Percentiles rank a stretch among this genome's conserved stretches.
phyloP scores from a whole-genome alignment of 2,113 vertebrate genomes.

The Syngnathus floridae region DNA sequence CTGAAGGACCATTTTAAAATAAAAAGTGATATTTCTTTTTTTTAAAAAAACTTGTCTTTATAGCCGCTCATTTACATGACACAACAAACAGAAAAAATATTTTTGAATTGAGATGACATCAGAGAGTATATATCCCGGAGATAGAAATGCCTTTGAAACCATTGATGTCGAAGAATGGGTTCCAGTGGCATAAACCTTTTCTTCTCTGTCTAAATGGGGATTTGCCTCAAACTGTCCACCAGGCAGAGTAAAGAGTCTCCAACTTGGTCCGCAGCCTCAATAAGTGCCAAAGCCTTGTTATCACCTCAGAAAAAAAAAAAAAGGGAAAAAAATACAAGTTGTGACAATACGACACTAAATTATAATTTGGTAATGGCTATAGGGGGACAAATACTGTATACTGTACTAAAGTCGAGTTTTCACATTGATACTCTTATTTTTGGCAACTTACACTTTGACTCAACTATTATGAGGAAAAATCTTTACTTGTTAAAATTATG shows the following conservation, averaged over 20 bases:
- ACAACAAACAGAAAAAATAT: neutral
- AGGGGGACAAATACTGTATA: too few relatives aligned
- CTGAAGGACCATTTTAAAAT: neutral
- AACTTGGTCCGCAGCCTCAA: constrained; percentile 66
- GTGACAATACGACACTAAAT: neutral
- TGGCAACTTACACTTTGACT: too few relatives aligned
- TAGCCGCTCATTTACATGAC: neutral
- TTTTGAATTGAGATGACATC: neutral
- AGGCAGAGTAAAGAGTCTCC: constrained; percentile 68
- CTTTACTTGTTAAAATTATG: too few relatives aligned
- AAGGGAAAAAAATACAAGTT: neutral
- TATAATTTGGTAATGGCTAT: too few relatives aligned
- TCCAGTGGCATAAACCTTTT: neutral
- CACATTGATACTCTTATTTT: too few relatives aligned
- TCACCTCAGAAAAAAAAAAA: constrained; percentile 53
- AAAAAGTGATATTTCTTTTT: neutral
- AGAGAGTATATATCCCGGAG: too few relatives aligned
- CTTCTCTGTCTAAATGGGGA: neutral
- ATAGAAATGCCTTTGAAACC: too few relatives aligned
- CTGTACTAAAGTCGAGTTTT: too few relatives aligned
- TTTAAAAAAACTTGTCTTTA: neutral
- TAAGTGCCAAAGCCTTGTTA: constrained; percentile 51
- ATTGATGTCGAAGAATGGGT: too few relatives aligned
- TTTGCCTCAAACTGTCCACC: constrained; percentile 55
- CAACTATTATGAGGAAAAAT: too few relatives aligned